Conservation (phyloP, 2,113 vertebrate genomes). For the Erythrolamprus reginae region DNA sequence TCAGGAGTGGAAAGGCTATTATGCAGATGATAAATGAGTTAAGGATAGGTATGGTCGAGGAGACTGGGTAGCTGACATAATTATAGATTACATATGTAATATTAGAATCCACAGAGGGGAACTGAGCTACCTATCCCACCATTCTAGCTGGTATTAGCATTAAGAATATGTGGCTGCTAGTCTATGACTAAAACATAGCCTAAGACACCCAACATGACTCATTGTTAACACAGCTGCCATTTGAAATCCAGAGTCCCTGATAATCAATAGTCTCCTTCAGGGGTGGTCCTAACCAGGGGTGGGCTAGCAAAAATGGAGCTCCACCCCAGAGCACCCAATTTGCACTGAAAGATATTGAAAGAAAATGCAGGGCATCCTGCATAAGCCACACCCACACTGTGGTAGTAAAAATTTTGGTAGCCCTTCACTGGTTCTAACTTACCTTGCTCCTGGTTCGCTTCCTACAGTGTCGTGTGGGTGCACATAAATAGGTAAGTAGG, state of each 20-base stretch:
- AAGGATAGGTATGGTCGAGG: neutral
- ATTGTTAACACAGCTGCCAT: neutral
- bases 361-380: too few species aligned
- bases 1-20: neutral
- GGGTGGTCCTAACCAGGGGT: too few species aligned
- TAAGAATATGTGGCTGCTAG: neutral
- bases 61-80: neutral
- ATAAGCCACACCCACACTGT: too few species aligned
- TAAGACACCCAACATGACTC: neutral
- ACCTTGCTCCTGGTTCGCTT: too few species aligned
- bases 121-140: neutral
- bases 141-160: neutral
- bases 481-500: too few species aligned
- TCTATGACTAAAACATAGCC: neutral
- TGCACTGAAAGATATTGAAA: too few species aligned
- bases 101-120: neutral
- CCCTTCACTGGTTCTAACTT: too few species aligned
- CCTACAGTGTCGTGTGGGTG: too few species aligned
- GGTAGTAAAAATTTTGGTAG: too few species aligned
- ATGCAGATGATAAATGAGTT: neutral
- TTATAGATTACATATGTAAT: neutral
- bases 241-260: neutral
- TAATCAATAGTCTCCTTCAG: too few species aligned
- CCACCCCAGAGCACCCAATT: too few species aligned
- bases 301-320: too few species aligned